These are phyloP conservation scores for Phrynocephalus vlangalii DNA, from an alignment of 2,797 vertebrate species.

Conservation along the genomic window DNA sequence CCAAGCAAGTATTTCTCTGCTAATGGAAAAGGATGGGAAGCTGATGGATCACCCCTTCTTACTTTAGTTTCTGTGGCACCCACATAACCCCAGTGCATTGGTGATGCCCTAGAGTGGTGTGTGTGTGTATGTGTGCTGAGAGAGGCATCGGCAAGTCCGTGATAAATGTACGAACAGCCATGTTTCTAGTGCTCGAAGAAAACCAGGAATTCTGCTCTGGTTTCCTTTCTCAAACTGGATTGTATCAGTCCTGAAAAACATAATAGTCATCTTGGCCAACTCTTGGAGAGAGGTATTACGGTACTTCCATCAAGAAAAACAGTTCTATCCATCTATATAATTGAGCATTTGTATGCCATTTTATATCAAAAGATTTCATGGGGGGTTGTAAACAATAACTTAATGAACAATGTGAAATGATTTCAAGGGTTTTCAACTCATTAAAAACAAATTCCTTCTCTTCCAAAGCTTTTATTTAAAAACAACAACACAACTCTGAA, in stretches of 20 bases:
- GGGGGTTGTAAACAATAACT: too few species aligned
- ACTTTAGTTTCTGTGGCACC: neutral
- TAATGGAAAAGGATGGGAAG: neutral
- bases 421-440: too few species aligned
- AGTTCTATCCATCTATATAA: too few species aligned
- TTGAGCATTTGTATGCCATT: too few species aligned
- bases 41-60: neutral
- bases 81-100: neutral
- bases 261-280: neutral
- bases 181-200: neutral
- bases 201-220: neutral
- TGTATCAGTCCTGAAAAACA: neutral
- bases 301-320: neutral
- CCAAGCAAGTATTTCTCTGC: neutral
- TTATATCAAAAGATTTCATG: too few species aligned
- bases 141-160: neutral
- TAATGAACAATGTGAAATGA: too few species aligned
- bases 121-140: too few species aligned
- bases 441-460: too few species aligned
- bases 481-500: too few species aligned
- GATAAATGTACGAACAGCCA: neutral
- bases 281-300: neutral
- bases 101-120: neutral
- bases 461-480: too few species aligned
- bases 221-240: constrained; percentile 47